Conservation (phyloP, 2,888 invertebrate genomes). For the Macrophya alboannulata region DNA sequence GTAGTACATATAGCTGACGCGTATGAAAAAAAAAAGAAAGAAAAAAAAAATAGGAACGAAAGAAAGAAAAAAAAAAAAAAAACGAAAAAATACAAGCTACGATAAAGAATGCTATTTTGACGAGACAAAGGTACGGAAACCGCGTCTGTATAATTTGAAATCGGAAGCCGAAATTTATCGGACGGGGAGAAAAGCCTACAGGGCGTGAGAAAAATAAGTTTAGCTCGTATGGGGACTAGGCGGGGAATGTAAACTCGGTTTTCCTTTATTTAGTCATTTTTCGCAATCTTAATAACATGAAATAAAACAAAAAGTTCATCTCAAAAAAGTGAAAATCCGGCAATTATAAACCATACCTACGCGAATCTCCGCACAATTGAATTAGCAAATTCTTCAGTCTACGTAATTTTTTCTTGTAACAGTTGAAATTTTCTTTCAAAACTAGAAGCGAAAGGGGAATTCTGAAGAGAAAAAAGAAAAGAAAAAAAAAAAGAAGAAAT, state of each 20-base stretch:
- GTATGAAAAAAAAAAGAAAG: neutral
- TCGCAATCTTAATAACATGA: neutral
- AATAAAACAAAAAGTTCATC: neutral
- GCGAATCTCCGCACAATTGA: neutral
- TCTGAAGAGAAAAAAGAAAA: neutral
- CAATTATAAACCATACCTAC: no score
- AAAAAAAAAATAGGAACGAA: no score
- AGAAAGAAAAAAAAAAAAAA: neutral
- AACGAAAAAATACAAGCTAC: neutral
- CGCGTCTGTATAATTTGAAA: conserved; percentile 36
- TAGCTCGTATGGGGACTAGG: neutral
- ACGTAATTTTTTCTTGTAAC: neutral
- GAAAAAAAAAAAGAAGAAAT: neutral
- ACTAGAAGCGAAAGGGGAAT: neutral
- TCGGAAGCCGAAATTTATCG: conserved; percentile 27
- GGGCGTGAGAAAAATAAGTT: conserved; percentile 38
- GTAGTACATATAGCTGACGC: neutral
- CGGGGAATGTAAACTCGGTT: neutral
- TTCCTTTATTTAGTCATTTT: neutral
- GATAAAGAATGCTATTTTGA: conserved; percentile 20
- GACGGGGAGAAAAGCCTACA: neutral
- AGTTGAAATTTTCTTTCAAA: neutral
- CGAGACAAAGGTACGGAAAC: conserved; percentile 44
- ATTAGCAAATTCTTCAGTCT: neutral
- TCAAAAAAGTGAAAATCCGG: no score